These are phyloP conservation scores for Drosophila formosana DNA, from an alignment of 2,888 invertebrate genomes.

Conservation along the genomic window DNA sequence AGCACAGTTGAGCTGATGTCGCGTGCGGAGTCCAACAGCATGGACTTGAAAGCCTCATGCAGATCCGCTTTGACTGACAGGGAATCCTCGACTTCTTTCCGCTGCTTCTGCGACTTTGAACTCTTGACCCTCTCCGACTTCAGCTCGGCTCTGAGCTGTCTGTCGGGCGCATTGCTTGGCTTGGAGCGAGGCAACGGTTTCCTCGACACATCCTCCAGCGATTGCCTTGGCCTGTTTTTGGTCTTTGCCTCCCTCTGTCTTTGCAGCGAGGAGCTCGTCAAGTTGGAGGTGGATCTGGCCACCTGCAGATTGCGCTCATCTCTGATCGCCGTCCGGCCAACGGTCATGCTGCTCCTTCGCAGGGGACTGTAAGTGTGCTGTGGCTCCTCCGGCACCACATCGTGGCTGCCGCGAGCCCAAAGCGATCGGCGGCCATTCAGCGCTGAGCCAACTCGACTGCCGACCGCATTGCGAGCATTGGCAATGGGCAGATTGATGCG, in stretches of 20 bases:
- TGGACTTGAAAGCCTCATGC: conserved; percentile 27
- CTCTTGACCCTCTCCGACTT: too few species aligned
- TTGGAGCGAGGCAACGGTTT: neutral
- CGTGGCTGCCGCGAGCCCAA: conserved; percentile 56
- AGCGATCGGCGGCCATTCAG: conserved; percentile 36
- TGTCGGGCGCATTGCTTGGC: neutral
- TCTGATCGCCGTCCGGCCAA: neutral
- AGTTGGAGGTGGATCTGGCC: conserved; percentile 40
- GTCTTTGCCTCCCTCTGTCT: neutral
- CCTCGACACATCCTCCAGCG: conserved; percentile 1
- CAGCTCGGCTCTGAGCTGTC: neutral
- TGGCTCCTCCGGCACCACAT: conserved; percentile 52
- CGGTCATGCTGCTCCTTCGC: conserved; percentile 41
- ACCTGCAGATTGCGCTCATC: conserved; percentile 7
- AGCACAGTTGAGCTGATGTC: conserved; percentile 41
- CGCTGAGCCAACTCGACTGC: conserved; percentile 31
- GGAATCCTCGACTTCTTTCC: neutral
- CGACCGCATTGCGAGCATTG: conserved; percentile 11
- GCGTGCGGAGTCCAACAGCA: conserved; percentile 27
- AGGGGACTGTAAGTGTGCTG: conserved; percentile 23
- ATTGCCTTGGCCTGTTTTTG: conserved; percentile 5
- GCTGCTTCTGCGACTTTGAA: neutral
- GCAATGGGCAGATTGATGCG: conserved; percentile 60
- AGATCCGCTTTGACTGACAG: neutral
- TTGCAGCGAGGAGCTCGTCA: conserved; percentile 10